phyloP scores from a whole-genome alignment of 2,888 invertebrate species.

The Fragum fragum region DNA sequence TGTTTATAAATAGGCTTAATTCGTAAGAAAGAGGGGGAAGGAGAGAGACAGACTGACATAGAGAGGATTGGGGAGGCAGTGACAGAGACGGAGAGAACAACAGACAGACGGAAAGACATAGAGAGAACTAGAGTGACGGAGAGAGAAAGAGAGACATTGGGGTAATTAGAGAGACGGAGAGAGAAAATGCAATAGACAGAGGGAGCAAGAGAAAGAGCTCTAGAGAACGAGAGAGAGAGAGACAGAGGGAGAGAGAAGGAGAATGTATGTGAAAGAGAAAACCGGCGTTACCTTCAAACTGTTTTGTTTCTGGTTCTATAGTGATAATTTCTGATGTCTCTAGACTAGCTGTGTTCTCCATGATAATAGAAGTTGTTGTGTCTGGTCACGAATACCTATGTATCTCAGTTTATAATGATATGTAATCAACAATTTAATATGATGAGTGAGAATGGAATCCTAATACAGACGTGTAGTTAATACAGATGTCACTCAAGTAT shows the following conservation, averaged over 20 bases:
- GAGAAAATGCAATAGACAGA: constrained; percentile 6
- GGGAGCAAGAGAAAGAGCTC: not conserved
- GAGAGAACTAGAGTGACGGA: not conserved
- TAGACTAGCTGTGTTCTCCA: too few species aligned
- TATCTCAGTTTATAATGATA: too few species aligned
- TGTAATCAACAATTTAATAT: too few species aligned
- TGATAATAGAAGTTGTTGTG: not conserved
- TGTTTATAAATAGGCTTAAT: not conserved
- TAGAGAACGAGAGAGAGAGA: not conserved
- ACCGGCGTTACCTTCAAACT: not conserved
- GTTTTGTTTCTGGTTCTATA: not conserved
- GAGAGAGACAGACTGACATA: not conserved
- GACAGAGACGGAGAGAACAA: constrained; percentile 10
- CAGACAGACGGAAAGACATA: not conserved
- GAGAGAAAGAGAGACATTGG: not conserved
- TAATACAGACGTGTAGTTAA: too few species aligned
- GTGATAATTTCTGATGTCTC: not conserved
- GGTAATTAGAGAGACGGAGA: not conserved
- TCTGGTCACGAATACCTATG: too few species aligned
- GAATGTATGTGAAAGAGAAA: not conserved
- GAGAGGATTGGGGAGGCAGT: not conserved
- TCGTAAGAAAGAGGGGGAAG: too few species aligned
- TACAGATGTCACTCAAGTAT: too few species aligned
- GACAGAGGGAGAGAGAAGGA: constrained; percentile 12
- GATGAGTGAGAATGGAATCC: too few species aligned